Evolutionary conservation across 2,797 vertebrate species (phyloP), one percentile per base, ranked within the genome.

Genomic region (Gallinago nigripennis): DNA sequence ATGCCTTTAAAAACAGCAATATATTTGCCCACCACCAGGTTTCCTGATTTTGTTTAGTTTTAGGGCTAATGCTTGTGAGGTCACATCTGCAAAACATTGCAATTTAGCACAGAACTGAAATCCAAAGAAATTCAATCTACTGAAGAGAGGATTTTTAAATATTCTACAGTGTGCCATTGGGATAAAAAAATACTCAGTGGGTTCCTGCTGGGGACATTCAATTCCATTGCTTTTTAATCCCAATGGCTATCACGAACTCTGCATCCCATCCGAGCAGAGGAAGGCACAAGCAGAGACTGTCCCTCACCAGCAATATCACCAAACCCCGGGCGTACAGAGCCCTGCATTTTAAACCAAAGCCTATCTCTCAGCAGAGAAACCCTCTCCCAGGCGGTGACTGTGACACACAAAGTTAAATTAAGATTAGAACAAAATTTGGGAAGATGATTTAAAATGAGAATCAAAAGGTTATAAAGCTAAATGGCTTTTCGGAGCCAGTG

Each of bases 381-480:
- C 28, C 12, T n/a, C 66, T 65, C 78, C 57, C 35, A 41, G 31
- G 28, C 43, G 50, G 31, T 50, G 80, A 23, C 37, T 76, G 33
- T 87, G 70, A 57, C 31, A 86, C 28, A 37, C 23, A 54, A 58
- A 43, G 63, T 84, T 80, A 79, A 91, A 95, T 83, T 87, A 50
- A 91, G 71, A 80, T 90, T 57, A 88, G 56, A 94, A 88, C 24
- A 90, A 95, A 96, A 86, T 66, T 68, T 88, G 94, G 71, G 87
- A 89, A 84, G 76, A 91, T 79, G 30, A 91, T 79, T 92, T 93
- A 78, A 95, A 94, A 92, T 46, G 19, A 90, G 64, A 95, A 91
- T 78, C 88, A 90, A 94, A 96, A 97, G 53, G 56, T 95, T 95
- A 97, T 31, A 85, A 37, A 91, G 48, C 65, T 86, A 95, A 95